Conservation (phyloP, 2,113 vertebrate genomes). For the Trichechus manatus region DNA sequence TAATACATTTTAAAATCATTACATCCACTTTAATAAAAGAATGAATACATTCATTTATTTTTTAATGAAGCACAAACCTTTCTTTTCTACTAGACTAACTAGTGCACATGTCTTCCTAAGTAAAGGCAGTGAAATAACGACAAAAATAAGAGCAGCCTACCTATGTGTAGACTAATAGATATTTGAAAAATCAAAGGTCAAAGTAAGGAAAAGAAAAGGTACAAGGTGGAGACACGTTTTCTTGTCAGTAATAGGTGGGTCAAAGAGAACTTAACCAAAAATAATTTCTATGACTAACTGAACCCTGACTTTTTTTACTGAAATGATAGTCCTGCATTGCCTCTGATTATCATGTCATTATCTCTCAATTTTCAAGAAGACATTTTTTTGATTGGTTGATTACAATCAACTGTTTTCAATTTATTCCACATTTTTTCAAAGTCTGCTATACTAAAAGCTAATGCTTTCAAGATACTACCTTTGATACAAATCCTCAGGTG, state of each 20-base stretch:
- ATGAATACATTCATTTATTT: slow-evolving; percentile 74
- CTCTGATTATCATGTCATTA: neutral
- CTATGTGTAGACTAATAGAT: neutral
- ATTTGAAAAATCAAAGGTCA: slow-evolving; percentile 20
- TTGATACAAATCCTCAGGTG: slow-evolving; percentile 79
- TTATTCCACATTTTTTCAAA: slow-evolving; percentile 76
- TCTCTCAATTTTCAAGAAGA: neutral
- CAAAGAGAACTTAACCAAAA: neutral
- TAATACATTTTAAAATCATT: slow-evolving; percentile 57
- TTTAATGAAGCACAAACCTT: slow-evolving; percentile 73
- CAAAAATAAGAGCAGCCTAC: slow-evolving; percentile 23
- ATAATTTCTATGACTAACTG: neutral
- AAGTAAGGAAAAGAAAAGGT: neutral
- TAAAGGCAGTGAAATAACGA: slow-evolving; percentile 41
- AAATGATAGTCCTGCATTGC: accelerated
- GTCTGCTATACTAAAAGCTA: slow-evolving; percentile 42
- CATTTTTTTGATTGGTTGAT: slow-evolving; percentile 67
- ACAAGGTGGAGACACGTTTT: neutral
- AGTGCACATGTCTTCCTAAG: slow-evolving; percentile 25
- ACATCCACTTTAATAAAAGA: slow-evolving; percentile 61
- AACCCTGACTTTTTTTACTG: neutral
- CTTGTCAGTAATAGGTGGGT: neutral
- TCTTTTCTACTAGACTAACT: slow-evolving; percentile 47
- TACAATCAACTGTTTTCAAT: slow-evolving; percentile 70
- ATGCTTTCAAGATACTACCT: slow-evolving; percentile 74